A percentile compares a stretch with the other conserved stretches of the same genome.
Conservation (phyloP, 2,113 vertebrate genomes). For the Tetrao urogallus region DNA sequence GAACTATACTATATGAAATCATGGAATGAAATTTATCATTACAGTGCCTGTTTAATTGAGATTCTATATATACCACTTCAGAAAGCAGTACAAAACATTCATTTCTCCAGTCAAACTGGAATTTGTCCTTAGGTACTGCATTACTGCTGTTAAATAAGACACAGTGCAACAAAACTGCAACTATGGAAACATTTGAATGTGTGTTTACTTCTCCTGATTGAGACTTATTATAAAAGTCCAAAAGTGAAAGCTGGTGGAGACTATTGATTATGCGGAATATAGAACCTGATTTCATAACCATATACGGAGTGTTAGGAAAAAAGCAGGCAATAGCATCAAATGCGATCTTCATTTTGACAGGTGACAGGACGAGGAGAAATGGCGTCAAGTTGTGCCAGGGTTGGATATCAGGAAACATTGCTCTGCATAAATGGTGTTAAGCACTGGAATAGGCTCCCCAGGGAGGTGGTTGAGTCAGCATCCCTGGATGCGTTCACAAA, state of each 20-base stretch:
- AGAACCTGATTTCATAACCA: too few species aligned
- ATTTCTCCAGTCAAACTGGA: background rate
- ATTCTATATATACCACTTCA: background rate
- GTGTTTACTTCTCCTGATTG: background rate
- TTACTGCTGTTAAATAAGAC: background rate
- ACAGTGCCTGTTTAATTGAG: background rate
- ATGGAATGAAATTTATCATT: constrained; percentile 16
- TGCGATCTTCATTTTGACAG: background rate
- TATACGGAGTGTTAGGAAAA: too few species aligned
- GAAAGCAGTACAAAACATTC: background rate
- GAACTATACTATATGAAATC: background rate
- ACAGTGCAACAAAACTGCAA: background rate
- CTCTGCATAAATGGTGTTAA: too few species aligned
- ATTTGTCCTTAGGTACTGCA: background rate
- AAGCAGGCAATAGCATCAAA: background rate
- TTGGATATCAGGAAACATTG: too few species aligned
- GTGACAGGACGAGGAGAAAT: too few species aligned
- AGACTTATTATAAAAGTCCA: background rate
- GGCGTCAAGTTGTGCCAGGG: too few species aligned
- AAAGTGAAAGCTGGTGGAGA: too few species aligned
- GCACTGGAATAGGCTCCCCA: too few species aligned
- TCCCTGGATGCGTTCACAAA: too few species aligned
- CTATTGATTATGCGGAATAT: too few species aligned
- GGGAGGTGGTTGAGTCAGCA: too few species aligned
- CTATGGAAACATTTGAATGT: background rate